Percentiles rank a stretch among this genome's conserved stretches.
These are phyloP conservation scores for Drosophila colorata DNA, from an alignment of 2,888 invertebrate species.

Conservation along the genomic window DNA sequence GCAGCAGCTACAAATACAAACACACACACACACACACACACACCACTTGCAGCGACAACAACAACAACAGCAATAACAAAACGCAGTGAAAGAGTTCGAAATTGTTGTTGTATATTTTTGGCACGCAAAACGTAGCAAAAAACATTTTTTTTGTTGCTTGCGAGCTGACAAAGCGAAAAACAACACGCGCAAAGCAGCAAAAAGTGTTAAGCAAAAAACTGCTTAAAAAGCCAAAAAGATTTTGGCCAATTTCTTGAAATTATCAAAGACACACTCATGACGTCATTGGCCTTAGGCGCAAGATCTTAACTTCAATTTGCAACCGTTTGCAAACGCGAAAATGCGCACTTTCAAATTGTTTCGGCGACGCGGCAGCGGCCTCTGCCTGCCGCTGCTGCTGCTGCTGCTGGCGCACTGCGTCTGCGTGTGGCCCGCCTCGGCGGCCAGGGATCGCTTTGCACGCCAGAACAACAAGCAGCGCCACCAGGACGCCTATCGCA, in stretches of 20 bases:
- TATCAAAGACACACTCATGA: conserved; percentile 53
- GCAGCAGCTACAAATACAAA: conserved; percentile 32
- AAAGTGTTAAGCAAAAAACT: conserved; percentile 32
- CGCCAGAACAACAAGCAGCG: conserved; percentile 72
- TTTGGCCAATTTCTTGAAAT: conserved; percentile 6
- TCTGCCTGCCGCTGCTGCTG: conserved; percentile 71
- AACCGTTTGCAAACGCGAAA: conserved; percentile 34
- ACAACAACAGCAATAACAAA: conserved; percentile 46
- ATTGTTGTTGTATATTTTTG: conserved; percentile 43
- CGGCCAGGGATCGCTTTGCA: conserved; percentile 73
- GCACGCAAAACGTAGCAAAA: conserved; percentile 58
- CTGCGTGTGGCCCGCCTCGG: conserved; percentile 67
- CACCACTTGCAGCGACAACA: conserved; percentile 64
- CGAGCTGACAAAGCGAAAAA: conserved; percentile 60
- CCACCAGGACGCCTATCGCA: conserved; percentile 60
- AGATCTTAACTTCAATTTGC: conserved; percentile 31
- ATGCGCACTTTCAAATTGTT: conserved; percentile 74
- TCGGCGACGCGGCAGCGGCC: conserved; percentile 42
- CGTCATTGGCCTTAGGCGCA: conserved; percentile 55
- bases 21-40: conserved; percentile 38
- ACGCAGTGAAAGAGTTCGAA: conserved; percentile 70
- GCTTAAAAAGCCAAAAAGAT: not conserved
- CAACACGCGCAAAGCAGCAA: conserved; percentile 41
- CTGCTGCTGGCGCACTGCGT: conserved; percentile 77
- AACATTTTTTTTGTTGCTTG: conserved; percentile 26